These are phyloP conservation scores for Trichoplusia ni DNA, from an alignment of 1,140 invertebrate species.

Conservation along the genomic window DNA sequence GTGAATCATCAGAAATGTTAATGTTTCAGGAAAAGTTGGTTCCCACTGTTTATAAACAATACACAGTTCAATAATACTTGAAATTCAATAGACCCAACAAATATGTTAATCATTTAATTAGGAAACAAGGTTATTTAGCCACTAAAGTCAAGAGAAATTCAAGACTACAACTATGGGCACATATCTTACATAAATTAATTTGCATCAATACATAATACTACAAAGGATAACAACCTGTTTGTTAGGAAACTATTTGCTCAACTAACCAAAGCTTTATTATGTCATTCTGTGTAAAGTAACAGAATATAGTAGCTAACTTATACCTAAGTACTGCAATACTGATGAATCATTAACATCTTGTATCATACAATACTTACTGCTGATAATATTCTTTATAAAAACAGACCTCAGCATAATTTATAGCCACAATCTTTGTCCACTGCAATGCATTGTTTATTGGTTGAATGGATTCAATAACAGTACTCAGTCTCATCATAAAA, in stretches of 20 bases:
- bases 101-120: too few species aligned
- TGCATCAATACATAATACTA: conserved; percentile 5
- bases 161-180: neutral
- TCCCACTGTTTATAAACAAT: too few species aligned
- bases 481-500: neutral
- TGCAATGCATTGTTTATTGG: conserved; percentile 40
- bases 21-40: too few species aligned
- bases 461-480: conserved; percentile 33
- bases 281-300: conserved; percentile 4
- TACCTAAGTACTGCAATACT: neutral
- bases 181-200: conserved; percentile 18
- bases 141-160: conserved; percentile 9
- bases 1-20: too few species aligned
- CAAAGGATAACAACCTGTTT: conserved; percentile 22
- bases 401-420: conserved; percentile 48
- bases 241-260: conserved; percentile 12
- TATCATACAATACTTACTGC: conserved; percentile 51
- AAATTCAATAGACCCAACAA: too few species aligned
- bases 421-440: conserved; percentile 38
- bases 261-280: conserved; percentile 18
- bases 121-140: neutral
- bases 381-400: conserved; percentile 71
- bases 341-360: conserved; percentile 70
- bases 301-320: neutral
- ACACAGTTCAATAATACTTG: too few species aligned